Percentiles rank a stretch among this genome's conserved stretches.
These are phyloP conservation scores for Mesopsocus fuscifrons DNA, from an alignment of 2,888 invertebrate genomes.

Conservation along the genomic window DNA sequence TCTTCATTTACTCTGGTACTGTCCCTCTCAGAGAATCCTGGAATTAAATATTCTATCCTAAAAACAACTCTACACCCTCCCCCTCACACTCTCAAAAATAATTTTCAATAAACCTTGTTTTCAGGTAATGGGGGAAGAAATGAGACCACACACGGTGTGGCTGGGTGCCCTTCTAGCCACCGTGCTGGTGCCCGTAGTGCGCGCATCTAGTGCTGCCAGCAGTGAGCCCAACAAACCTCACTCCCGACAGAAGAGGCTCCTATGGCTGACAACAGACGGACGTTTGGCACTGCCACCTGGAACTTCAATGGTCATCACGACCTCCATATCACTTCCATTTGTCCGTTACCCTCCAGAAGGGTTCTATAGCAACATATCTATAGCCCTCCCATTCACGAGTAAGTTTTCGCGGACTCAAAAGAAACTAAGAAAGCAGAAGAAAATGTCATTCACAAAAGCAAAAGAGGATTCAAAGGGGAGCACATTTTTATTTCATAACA, in stretches of 20 bases:
- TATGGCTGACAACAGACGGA: constrained; percentile 75
- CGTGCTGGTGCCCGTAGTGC: constrained; percentile 16
- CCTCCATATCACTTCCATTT: constrained; percentile 62
- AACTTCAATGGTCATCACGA: constrained; percentile 57
- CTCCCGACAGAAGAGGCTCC: constrained; percentile 59
- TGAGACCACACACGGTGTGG: constrained; percentile 5
- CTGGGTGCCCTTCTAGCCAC: constrained; percentile 1
- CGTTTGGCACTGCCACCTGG: constrained; percentile 68
- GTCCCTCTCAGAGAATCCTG: too few species aligned
- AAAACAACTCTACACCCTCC: too few species aligned
- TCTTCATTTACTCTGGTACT: too few species aligned
- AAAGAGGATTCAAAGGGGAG: too few species aligned
- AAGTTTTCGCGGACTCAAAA: constrained; percentile 23
- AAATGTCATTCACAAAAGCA: too few species aligned
- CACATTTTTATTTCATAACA: background rate
- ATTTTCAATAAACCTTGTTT: background rate
- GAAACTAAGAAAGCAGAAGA: too few species aligned
- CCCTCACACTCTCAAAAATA: background rate
- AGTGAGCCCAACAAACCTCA: constrained; percentile 30
- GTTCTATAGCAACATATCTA: constrained; percentile 64
- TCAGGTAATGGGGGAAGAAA: constrained; percentile 5
- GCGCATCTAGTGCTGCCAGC: constrained; percentile 21
- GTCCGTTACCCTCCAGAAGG: constrained; percentile 72
- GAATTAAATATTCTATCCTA: too few species aligned
- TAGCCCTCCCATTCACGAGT: constrained; percentile 73